Base-by-base conservation (phyloP, 2,113 vertebrate genomes). In the Rhineura floridana region DNA sequence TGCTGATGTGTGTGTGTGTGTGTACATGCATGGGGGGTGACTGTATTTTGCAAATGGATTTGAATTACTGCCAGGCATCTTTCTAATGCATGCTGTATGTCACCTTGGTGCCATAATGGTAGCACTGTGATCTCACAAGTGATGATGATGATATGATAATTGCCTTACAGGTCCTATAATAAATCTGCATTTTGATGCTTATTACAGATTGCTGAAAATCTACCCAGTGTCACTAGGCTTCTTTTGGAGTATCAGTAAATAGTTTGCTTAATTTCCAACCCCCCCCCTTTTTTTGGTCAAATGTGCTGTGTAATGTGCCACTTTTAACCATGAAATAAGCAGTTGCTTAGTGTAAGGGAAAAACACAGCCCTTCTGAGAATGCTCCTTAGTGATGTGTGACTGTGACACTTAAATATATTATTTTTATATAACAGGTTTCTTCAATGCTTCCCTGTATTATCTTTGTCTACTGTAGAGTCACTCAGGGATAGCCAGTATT, bases 251-350 rank as follows among this genome's bases (percentile, higher is more conserved):
- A 65, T 65, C 59, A 78, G 62, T 65, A 86, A 78, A 75, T 36
- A 67, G 42, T 77, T 86, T n/a, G 59, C 42, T 86, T 86, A 86
- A 86, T 86, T 86, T 72, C 46, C 59, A 78, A 28, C 42, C 62
- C 21, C 13, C 59, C 36, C 84, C 52, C 52, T 42, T 59, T 42
- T 73, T 84, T 75, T 73, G 69, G 70, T 59, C 73, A 85, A 59
- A 78, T 86, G 75, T 67, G 59, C 73, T 78, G 84, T 86, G 84
- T 78, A 86, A 86, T 86, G 12, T 78, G 84, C 73, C 73, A 39
- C 84, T 65, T 55, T 86, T 78, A 86, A 78, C 73, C 84, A 78
- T 86, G 84, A 86, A 86, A 86, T 86, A 86, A 86, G 73, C 83
- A 85, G 70, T 76, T 85, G 70, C 84, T 86, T 86, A 86, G 55